Evolutionary conservation across 37 sponge, comb jelly and placozoan species (phyloP).

Genomic region (Aphrocallistes beatrix): DNA sequence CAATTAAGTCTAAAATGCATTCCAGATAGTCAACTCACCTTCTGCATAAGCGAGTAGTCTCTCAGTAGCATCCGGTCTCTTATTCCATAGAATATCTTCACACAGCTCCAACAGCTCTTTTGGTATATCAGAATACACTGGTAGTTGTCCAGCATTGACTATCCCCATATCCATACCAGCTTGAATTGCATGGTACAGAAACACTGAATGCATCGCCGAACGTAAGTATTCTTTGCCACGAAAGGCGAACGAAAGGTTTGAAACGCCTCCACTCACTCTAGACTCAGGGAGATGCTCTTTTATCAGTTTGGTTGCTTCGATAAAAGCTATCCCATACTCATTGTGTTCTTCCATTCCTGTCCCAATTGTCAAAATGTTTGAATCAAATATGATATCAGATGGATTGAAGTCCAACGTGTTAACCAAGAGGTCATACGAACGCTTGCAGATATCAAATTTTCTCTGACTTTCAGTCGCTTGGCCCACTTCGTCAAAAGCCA

Average conservation of each 20-base stretch:
- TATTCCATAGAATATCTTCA: slow-evolving; percentile 82
- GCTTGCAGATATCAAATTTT: slow-evolving; percentile 68
- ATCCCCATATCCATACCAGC: slow-evolving; percentile 98
- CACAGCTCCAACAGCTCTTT: slow-evolving; percentile 56
- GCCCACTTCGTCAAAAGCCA: slow-evolving; percentile 96
- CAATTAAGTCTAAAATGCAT: too few species aligned
- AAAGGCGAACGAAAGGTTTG: slow-evolving; percentile 94
- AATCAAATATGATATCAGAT: slow-evolving; percentile 98
- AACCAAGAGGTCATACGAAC: slow-evolving; percentile 76
- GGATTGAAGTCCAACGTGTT: slow-evolving; percentile 77
- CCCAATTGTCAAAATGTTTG: slow-evolving; percentile 95
- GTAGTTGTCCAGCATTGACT: slow-evolving; percentile 95
- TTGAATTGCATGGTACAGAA: slow-evolving; percentile 93
- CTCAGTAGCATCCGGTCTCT: slow-evolving; percentile 64
- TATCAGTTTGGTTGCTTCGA: slow-evolving; percentile 65
- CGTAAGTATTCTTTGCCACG: slow-evolving; percentile 74
- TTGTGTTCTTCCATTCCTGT: slow-evolving; percentile 96
- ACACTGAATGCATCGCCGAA: slow-evolving; percentile 94
- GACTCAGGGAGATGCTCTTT: slow-evolving; percentile 68
- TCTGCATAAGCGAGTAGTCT: slow-evolving; percentile 85
- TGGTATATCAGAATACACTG: slow-evolving; percentile 85
- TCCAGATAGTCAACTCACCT: slow-evolving; percentile 27
- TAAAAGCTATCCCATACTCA: slow-evolving; percentile 69
- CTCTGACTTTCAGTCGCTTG: slow-evolving; percentile 75
- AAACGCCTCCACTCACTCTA: slow-evolving; percentile 84